These are phyloP conservation scores for Hydroisotoma schaefferi DNA, from an alignment of 2,888 invertebrate species.

Conservation along the genomic window DNA sequence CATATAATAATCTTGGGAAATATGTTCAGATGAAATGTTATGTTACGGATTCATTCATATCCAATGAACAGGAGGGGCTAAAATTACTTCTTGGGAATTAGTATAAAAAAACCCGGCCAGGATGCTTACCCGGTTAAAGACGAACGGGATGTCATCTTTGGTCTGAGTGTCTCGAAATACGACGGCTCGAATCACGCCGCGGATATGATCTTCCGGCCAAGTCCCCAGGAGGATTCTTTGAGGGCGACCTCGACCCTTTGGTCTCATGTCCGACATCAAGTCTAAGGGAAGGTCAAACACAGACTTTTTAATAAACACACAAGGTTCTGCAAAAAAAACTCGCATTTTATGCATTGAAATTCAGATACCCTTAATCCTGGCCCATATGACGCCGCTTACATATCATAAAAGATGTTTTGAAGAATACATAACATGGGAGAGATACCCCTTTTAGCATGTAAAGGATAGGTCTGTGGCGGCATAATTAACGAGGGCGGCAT, in stretches of 20 bases:
- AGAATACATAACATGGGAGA: too few species aligned
- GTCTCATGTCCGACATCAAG: slow-evolving; percentile 69
- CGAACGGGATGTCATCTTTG: slow-evolving; percentile 66
- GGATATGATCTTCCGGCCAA: slow-evolving; percentile 92
- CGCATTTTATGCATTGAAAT: background rate
- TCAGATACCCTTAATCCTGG: too few species aligned
- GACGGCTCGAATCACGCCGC: slow-evolving; percentile 85
- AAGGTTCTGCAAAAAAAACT: too few species aligned
- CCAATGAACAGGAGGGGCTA: background rate
- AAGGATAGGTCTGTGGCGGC: too few species aligned
- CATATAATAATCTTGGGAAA: too few species aligned
- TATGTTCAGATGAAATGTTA: too few species aligned
- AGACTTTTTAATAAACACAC: too few species aligned
- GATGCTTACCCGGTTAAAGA: slow-evolving; percentile 58
- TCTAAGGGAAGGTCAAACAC: slow-evolving; percentile 22
- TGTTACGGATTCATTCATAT: too few species aligned
- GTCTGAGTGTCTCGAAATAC: slow-evolving; percentile 83
- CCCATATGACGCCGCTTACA: too few species aligned
- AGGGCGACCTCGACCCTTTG: slow-evolving; percentile 85
- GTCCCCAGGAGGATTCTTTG: slow-evolving; percentile 85
- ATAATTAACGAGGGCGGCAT: too few species aligned
- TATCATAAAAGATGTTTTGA: too few species aligned
- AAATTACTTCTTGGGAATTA: background rate
- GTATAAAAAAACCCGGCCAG: background rate
- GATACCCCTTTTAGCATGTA: too few species aligned